Percentiles rank a stretch among this genome's conserved stretches.
These are phyloP conservation scores for Chrysomallon squamiferum DNA, from an alignment of 1,140 invertebrate genomes.

Conservation along the genomic window DNA sequence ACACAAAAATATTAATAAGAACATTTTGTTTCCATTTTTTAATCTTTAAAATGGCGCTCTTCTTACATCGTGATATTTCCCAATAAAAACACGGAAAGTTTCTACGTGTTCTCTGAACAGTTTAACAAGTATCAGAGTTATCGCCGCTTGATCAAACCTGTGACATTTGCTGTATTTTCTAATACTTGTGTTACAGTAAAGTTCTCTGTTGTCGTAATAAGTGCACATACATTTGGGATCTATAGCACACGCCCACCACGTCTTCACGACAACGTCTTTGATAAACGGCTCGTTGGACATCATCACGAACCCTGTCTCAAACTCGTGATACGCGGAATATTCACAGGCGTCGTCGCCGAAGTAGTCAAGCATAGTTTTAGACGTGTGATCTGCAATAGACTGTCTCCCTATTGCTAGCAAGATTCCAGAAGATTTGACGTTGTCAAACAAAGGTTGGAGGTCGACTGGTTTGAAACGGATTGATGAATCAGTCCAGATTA, in stretches of 20 bases:
- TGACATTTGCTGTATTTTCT: conserved; percentile 3
- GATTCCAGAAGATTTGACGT: not conserved
- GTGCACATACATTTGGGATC: not conserved
- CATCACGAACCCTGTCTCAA: not conserved
- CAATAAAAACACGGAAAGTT: too few species aligned
- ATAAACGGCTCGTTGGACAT: not conserved
- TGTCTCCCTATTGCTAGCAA: not conserved
- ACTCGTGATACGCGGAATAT: not conserved
- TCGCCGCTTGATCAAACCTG: not conserved
- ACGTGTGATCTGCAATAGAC: not conserved
- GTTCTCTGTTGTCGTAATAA: not conserved
- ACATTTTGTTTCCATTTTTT: too few species aligned
- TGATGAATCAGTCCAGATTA: not conserved
- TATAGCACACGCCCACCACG: not conserved
- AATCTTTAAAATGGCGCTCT: too few species aligned
- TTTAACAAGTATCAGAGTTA: not conserved
- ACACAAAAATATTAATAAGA: too few species aligned
- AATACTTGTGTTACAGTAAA: not conserved
- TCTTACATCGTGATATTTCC: too few species aligned
- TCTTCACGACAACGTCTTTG: not conserved
- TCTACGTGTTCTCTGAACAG: conserved; percentile 1
- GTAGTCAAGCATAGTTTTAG: not conserved
- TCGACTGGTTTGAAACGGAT: not conserved
- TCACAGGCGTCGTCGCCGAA: not conserved
- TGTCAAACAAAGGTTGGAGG: not conserved